Evolutionary conservation across 2,888 invertebrate genomes (phyloP).

Genomic region (Seira ritae): DNA sequence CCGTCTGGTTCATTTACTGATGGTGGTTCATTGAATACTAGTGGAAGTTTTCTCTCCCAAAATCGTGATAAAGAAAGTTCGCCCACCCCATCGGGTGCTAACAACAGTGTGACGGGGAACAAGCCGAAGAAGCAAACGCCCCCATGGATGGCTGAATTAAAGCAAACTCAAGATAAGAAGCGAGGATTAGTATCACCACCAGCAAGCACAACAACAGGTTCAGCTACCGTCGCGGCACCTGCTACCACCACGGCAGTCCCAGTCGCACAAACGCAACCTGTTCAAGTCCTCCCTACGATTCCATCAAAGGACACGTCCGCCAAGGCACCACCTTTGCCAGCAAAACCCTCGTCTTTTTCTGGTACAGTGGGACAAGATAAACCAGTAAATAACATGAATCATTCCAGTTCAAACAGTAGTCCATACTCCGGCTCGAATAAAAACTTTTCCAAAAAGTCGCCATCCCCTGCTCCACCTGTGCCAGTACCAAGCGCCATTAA

Average conservation of each 20-base stretch:
- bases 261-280: constrained; percentile 14
- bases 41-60: constrained; percentile 60
- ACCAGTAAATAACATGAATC: constrained; percentile 38
- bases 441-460: constrained; percentile 48
- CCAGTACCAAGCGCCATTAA: not conserved
- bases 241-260: constrained; percentile 38
- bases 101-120: constrained; percentile 46
- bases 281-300: constrained; percentile 38
- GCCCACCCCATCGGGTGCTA: constrained; percentile 60
- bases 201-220: constrained; percentile 29
- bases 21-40: constrained; percentile 41
- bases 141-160: constrained; percentile 89
- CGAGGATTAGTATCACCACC: constrained; percentile 36
- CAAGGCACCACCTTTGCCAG: constrained; percentile 72
- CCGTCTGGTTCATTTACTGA: constrained; percentile 55
- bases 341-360: constrained; percentile 65
- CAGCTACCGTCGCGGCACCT: constrained; percentile 35
- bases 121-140: constrained; percentile 75
- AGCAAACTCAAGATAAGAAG: constrained; percentile 81
- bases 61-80: constrained; percentile 55
- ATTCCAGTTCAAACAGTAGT: constrained; percentile 28
- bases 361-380: constrained; percentile 13
- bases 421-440: constrained; percentile 26
- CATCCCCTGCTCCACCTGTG: constrained; percentile 46
- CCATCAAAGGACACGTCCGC: constrained; percentile 25